These are phyloP conservation scores for Hyperoodon ampullatus DNA, from an alignment of 2,113 vertebrate species.

Conservation along the genomic window DNA sequence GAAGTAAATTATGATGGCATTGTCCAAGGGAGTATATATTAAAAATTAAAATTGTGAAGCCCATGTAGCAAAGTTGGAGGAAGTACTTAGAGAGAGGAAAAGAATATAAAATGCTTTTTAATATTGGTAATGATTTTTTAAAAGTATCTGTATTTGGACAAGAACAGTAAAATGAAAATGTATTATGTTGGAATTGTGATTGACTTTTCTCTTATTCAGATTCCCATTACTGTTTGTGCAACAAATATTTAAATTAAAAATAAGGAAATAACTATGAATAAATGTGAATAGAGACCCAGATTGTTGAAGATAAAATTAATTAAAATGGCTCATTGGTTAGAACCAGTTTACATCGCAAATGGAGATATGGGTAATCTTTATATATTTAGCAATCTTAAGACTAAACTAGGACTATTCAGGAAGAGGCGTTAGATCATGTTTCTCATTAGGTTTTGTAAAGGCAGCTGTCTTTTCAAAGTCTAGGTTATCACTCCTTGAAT, in stretches of 20 bases:
- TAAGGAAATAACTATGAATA: conserved; percentile 30
- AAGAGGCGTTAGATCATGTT: neutral
- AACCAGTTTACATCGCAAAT: conserved; percentile 1
- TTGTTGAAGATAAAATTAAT: conserved; percentile 21
- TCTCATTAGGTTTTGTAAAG: conserved; percentile 19
- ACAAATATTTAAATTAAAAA: conserved; percentile 44
- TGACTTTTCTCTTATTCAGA: conserved; percentile 3
- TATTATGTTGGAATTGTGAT: neutral
- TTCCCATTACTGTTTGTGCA: neutral
- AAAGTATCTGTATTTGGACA: conserved; percentile 31
- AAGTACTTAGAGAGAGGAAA: neutral
- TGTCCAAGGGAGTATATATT: neutral
- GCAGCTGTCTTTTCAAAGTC: neutral
- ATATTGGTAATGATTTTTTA: neutral
- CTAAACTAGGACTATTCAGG: neutral
- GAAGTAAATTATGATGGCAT: conserved; percentile 12
- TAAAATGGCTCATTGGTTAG: neutral
- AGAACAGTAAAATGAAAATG: conserved; percentile 11
- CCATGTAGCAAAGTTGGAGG: neutral
- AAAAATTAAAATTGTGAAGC: conserved; percentile 47
- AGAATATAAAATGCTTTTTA: conserved; percentile 11
- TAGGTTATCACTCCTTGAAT: neutral
- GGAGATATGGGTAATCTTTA: neutral
- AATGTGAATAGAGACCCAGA: neutral
- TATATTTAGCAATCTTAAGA: neutral